Evolutionary conservation across 2,113 vertebrate species (phyloP).

Genomic region (Alligator sinensis): DNA sequence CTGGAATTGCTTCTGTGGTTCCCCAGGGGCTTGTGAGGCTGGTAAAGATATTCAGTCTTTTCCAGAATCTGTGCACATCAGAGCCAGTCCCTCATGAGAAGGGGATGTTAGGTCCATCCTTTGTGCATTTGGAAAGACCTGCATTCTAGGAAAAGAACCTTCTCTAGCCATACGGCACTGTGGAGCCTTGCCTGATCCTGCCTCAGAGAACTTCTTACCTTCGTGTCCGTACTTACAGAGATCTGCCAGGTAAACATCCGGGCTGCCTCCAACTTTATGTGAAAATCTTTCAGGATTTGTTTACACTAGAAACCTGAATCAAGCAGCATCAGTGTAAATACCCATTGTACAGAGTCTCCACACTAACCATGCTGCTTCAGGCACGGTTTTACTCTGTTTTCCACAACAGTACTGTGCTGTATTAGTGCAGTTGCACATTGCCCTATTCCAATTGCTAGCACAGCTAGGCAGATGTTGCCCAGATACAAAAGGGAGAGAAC

Average conservation of each 20-base stretch:
- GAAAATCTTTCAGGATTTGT: not conserved
- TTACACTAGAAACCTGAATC: not conserved
- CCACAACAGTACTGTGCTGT: too few relatives aligned
- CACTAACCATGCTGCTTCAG: too few relatives aligned
- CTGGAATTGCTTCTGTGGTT: not conserved
- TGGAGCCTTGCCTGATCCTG: not conserved
- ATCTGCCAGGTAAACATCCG: not conserved
- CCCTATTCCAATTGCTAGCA: too few relatives aligned
- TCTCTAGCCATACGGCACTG: not conserved
- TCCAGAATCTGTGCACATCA: not conserved
- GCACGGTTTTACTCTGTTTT: too few relatives aligned
- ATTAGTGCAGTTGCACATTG: too few relatives aligned
- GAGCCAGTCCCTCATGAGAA: not conserved
- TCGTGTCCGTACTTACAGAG: not conserved
- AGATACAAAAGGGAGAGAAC: not conserved
- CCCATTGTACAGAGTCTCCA: too few relatives aligned
- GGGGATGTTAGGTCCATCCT: not conserved
- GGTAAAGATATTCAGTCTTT: not conserved
- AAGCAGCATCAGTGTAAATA: not conserved
- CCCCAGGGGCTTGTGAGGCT: not conserved
- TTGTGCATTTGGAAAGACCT: not conserved
- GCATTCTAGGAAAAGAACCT: not conserved
- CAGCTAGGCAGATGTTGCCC: not conserved
- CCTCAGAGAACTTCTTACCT: not conserved
- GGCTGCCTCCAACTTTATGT: not conserved